phyloP scores from a whole-genome alignment of 1,140 invertebrate genomes.

The Heliconius nattereri region DNA sequence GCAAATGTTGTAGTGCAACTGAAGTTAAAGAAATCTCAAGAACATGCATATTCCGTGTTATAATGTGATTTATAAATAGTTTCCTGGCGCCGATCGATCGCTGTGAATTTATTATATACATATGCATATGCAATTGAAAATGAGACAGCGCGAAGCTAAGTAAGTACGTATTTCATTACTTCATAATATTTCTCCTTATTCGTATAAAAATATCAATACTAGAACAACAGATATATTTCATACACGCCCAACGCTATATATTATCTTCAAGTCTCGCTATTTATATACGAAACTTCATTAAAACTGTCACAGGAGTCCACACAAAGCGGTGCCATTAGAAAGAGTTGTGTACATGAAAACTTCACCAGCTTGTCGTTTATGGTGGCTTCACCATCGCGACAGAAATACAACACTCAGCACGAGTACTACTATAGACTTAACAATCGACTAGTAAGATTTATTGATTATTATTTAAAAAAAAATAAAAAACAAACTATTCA shows the following conservation, averaged over 20 bases:
- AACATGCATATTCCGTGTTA: background rate
- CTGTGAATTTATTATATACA: no score
- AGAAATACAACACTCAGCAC: constrained; percentile 33
- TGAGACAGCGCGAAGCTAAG: no score
- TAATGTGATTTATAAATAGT: constrained; percentile 11
- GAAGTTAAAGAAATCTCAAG: constrained; percentile 1
- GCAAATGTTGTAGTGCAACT: background rate
- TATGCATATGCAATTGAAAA: no score
- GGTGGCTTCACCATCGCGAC: constrained; percentile 46
- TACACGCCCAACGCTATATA: no score
- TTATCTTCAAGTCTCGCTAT: no score
- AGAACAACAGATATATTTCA: no score
- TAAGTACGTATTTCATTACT: no score
- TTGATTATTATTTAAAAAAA: no score
- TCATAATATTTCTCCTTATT: no score
- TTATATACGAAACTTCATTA: background rate
- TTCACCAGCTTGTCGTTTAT: constrained; percentile 40
- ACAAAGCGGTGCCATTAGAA: constrained; percentile 25
- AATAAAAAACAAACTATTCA: no score
- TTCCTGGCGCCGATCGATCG: constrained; percentile 2
- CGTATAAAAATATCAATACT: no score
- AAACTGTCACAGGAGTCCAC: constrained; percentile 27
- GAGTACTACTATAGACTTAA: background rate
- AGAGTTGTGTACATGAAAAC: constrained; percentile 40
- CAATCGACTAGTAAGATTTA: background rate